Percentiles rank a stretch among this genome's conserved stretches.
phyloP scores from a whole-genome alignment of 2,797 vertebrate genomes.

The Falco naumanni region DNA sequence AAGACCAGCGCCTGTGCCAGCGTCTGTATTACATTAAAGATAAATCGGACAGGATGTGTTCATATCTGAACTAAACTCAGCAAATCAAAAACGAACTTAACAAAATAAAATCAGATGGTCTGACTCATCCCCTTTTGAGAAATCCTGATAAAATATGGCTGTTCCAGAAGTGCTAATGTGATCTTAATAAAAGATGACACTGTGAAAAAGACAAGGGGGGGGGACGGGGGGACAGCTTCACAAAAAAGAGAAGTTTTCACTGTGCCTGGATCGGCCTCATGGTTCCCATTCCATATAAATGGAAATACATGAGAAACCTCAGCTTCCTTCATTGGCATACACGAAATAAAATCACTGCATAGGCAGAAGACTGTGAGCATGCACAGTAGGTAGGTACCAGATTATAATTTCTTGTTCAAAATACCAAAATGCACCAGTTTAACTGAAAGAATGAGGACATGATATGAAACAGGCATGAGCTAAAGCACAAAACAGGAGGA shows the following conservation, averaged over 20 bases:
- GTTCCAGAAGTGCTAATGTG: conserved; percentile 27
- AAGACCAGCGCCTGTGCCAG: not conserved
- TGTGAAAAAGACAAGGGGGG: not conserved
- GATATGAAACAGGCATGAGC: conserved; percentile 46
- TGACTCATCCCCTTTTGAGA: conserved; percentile 48
- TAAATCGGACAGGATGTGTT: conserved; percentile 43
- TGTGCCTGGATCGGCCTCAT: not conserved
- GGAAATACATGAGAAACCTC: conserved; percentile 16
- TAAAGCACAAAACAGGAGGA: conserved; percentile 36
- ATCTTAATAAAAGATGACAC: conserved; percentile 52
- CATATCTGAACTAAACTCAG: conserved; percentile 30
- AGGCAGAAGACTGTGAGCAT: not conserved
- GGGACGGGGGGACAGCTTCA: not conserved
- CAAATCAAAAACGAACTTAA: conserved; percentile 41
- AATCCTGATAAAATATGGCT: conserved; percentile 15
- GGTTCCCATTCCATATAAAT: conserved; percentile 2
- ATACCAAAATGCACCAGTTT: conserved; percentile 23
- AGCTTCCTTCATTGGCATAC: conserved; percentile 25
- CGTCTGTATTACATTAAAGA: conserved; percentile 40
- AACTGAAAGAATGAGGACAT: conserved; percentile 33
- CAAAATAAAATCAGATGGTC: conserved; percentile 55
- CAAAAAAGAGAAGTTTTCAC: conserved; percentile 13
- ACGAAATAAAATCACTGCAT: conserved; percentile 14
- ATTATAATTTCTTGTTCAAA: conserved; percentile 37
- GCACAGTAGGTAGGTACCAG: not conserved